A percentile compares a stretch with the other conserved stretches of the same genome.
phyloP scores from a whole-genome alignment of 2,113 vertebrate species.

The Aegotheles bennettii region DNA sequence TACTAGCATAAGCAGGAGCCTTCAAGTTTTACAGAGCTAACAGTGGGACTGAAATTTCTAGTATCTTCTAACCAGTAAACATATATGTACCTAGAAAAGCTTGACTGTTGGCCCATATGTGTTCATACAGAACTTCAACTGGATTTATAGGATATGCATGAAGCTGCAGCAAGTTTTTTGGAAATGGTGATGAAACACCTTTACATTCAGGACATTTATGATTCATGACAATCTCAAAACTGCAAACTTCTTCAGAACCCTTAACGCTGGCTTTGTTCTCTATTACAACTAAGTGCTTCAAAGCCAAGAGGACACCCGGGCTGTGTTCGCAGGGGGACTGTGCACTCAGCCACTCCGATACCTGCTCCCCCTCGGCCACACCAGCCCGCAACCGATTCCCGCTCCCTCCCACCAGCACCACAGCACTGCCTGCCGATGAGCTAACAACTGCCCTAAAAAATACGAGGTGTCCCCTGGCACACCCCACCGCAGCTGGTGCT shows the following conservation, averaged over 20 bases:
- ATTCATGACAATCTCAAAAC: not conserved
- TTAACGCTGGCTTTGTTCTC: not conserved
- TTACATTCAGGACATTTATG: not conserved
- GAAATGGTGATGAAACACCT: not conserved
- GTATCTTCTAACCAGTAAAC: not conserved
- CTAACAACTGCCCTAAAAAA: not conserved
- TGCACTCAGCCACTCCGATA: not conserved
- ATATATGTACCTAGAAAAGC: not conserved
- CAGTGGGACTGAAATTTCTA: not conserved
- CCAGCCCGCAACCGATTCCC: not conserved
- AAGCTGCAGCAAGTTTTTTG: not conserved
- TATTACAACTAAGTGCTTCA: not conserved
- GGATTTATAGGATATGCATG: not conserved
- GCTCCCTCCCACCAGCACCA: not conserved
- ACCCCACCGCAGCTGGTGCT: not conserved
- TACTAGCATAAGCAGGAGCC: not conserved
- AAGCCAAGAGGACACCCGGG: not conserved
- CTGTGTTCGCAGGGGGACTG: not conserved
- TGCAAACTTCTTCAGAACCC: not conserved
- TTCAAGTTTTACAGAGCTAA: not conserved
- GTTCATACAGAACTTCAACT: not conserved
- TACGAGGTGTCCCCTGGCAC: not conserved
- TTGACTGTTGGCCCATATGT: not conserved
- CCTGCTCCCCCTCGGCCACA: not conserved
- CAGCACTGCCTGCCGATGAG: fast-evolving